A percentile compares a stretch with the other conserved stretches of the same genome.
phyloP scores from a whole-genome alignment of 2,113 vertebrate genomes.

The Copsychus sechellarum region DNA sequence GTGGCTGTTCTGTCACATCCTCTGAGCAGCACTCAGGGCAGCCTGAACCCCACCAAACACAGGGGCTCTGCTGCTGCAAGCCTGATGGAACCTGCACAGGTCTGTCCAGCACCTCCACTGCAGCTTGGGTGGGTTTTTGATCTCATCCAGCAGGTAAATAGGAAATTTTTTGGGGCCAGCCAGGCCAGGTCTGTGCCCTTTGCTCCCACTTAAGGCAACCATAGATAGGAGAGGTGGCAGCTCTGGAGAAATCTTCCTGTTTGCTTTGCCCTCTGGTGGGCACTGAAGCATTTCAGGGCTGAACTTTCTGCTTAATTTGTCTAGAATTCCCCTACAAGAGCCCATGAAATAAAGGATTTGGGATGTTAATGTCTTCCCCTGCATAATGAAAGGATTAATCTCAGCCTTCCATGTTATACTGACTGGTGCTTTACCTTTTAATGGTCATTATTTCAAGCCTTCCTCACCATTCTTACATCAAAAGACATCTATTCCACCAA shows the following conservation, averaged over 20 bases:
- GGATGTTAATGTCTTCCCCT: neutral
- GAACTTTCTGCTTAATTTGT: neutral
- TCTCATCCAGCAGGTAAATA: neutral
- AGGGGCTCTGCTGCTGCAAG: neutral
- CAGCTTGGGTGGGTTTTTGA: fast-evolving
- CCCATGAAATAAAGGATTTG: neutral
- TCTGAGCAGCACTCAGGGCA: neutral
- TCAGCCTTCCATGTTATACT: neutral
- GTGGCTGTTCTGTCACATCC: fast-evolving
- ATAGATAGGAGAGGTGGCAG: neutral
- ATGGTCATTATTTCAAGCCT: neutral
- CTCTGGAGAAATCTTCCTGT: neutral
- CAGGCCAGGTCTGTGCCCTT: neutral
- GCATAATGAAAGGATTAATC: neutral
- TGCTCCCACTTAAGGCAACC: neutral
- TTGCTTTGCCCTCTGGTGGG: neutral
- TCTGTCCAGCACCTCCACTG: neutral
- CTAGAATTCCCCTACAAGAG: neutral
- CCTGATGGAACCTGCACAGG: fast-evolving
- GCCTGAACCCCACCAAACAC: neutral
- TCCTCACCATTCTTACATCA: fast-evolving
- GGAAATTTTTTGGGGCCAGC: fast-evolving
- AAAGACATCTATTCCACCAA: neutral
- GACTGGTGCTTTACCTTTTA: neutral
- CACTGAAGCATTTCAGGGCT: neutral